A percentile compares a stretch with the other conserved stretches of the same genome.
Conservation (phyloP, 2,797 vertebrate genomes). For the Threskiornis aethiopicus region DNA sequence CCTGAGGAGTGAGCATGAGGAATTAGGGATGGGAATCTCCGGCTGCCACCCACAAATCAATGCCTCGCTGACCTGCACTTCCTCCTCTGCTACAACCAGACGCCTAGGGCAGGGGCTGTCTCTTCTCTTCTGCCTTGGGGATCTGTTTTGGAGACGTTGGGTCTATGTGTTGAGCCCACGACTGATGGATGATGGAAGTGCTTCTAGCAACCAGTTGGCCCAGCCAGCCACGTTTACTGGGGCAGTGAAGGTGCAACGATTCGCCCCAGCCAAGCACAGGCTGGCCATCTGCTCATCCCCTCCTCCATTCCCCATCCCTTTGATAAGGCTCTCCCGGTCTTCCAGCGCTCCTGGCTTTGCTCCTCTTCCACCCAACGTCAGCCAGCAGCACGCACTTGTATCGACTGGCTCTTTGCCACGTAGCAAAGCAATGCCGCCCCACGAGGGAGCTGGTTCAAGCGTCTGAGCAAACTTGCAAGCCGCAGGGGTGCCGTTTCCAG, state of each 20-base stretch:
- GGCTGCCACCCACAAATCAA: accelerated
- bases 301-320: background rate
- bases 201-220: background rate
- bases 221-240: background rate
- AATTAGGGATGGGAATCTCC: background rate
- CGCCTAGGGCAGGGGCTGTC: background rate
- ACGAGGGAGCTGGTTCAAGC: background rate
- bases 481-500: accelerated
- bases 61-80: background rate
- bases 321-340: background rate
- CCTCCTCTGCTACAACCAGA: background rate
- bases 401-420: background rate
- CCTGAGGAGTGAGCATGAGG: background rate
- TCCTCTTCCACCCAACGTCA: background rate
- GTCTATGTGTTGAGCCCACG: background rate
- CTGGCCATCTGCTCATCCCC: background rate
- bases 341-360: background rate
- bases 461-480: background rate
- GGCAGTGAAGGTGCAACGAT: background rate
- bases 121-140: background rate
- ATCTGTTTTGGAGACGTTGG: background rate
- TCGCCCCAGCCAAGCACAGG: background rate
- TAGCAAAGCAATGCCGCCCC: background rate
- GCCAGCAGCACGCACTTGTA: background rate
- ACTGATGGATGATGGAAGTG: background rate